phyloP scores from a whole-genome alignment of 2,888 invertebrate species.

The Periphyllus acericola region DNA sequence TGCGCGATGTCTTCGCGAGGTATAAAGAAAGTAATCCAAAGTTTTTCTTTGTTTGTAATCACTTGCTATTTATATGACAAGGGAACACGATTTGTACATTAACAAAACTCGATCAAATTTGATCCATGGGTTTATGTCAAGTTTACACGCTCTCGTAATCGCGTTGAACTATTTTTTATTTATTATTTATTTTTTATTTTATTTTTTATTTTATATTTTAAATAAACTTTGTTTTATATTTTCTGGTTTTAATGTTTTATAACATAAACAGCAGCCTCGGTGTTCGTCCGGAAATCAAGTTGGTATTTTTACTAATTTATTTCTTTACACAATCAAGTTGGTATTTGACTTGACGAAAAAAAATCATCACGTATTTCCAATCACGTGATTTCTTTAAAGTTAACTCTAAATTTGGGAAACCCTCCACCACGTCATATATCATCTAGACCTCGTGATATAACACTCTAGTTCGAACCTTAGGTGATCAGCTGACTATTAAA shows the following conservation, averaged over 20 bases:
- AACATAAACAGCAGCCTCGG: background rate
- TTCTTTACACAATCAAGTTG: too few relatives aligned
- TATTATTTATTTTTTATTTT: background rate
- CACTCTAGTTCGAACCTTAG: too few relatives aligned
- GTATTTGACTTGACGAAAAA: too few relatives aligned
- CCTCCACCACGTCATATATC: too few relatives aligned
- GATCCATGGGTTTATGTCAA: slow-evolving; percentile 3
- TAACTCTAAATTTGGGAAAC: too few relatives aligned
- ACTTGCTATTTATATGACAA: slow-evolving; percentile 29
- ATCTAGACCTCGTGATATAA: too few relatives aligned
- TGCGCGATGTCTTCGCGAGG: background rate
- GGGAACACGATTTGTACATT: slow-evolving; percentile 50
- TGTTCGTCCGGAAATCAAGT: background rate
- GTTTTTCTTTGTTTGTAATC: slow-evolving; percentile 13
- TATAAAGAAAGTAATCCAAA: slow-evolving; percentile 12
- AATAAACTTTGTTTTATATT: background rate
- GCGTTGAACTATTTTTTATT: slow-evolving; percentile 8
- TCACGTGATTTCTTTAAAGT: too few relatives aligned
- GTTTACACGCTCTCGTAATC: slow-evolving; percentile 17
- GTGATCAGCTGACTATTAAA: too few relatives aligned
- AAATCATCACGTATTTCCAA: too few relatives aligned
- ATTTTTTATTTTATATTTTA: background rate
- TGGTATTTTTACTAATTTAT: too few relatives aligned
- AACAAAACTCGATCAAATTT: slow-evolving; percentile 44
- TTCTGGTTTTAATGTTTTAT: background rate